Base-by-base conservation (phyloP, 2,797 vertebrate species). In the Xerus rutilus region DNA sequence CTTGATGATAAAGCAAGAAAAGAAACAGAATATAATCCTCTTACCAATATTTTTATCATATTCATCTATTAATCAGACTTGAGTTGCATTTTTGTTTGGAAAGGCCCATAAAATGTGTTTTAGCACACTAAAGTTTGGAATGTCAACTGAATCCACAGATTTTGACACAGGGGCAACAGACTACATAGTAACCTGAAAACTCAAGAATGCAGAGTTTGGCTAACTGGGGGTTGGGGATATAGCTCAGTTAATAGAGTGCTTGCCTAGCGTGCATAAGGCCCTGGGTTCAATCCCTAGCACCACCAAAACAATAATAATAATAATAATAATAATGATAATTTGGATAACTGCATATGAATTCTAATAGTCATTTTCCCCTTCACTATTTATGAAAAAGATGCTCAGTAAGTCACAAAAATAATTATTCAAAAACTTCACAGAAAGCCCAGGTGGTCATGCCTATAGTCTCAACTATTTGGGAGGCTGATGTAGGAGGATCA, bases 371-470 rank as follows among this genome's bases (percentile, higher is more conserved):
- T 30, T 85, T 86, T n/a, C 28, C n/a, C 21, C 76, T 93, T 86
- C 35, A 67, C 43, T 95, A 64, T 57, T 92, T 92, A 45, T 45
- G 32, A 47, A 12, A 86, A 18, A 83, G 7, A 0, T 43, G 32
- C 6, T 73, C 67, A 72, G 25, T 52, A 57, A 94, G 72, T 92
- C 65, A 94, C 32, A 96, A 92, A 94, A 94, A 52, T 59, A 84
- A 91, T 73, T 82, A 72, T 52, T 81, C 52, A 82, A 35, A 62
- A 67, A 67, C 39, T 83, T 74, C 39, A 83, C 28, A 59, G 35
- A 79, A 87, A 86, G 47, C 39, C 7, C 35, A 54, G 25, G 30
- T 78, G 73, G 20, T 14, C 5, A 7, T 21, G 23, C n/a, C 49
- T 77, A 32, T 47, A 62, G 54, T 59, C 23, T 15, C 15, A 49